Evolutionary conservation across 2,113 vertebrate genomes (phyloP).

Genomic region (Varanus komodoensis): DNA sequence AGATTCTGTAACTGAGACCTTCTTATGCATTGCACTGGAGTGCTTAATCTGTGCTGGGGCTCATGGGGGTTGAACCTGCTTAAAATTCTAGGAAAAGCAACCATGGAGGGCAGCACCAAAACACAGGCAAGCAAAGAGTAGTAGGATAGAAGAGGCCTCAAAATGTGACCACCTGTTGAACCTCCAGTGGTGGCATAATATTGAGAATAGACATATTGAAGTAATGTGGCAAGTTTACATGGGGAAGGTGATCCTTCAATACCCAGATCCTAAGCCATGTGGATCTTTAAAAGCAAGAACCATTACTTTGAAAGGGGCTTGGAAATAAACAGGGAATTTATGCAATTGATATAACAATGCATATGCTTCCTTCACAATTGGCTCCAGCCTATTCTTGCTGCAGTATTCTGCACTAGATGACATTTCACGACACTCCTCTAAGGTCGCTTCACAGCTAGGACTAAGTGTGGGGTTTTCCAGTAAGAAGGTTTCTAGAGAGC

Average conservation of each 20-base stretch:
- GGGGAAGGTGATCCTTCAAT: not conserved
- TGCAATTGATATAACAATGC: not conserved
- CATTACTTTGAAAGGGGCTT: not conserved
- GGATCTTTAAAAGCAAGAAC: not conserved
- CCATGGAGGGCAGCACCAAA: not conserved
- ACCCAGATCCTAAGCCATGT: not conserved
- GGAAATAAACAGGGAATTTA: not conserved
- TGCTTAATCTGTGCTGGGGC: not conserved
- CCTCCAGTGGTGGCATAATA: no score
- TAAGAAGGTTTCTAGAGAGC: not conserved
- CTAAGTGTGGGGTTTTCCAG: not conserved
- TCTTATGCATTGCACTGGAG: not conserved
- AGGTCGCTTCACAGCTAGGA: not conserved
- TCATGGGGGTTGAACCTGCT: not conserved
- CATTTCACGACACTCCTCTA: not conserved
- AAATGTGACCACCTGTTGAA: no score
- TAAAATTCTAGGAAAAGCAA: not conserved
- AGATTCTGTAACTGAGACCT: not conserved
- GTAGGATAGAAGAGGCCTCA: not conserved
- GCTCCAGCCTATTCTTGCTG: no score
- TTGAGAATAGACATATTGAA: no score
- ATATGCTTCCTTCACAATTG: no score
- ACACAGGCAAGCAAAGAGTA: not conserved
- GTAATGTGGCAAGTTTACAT: not conserved
- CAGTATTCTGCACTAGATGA: no score